A percentile compares a stretch with the other conserved stretches of the same genome.
Conservation (phyloP, 2,888 invertebrate genomes). For the Acanthococcus lagerstroemiae region DNA sequence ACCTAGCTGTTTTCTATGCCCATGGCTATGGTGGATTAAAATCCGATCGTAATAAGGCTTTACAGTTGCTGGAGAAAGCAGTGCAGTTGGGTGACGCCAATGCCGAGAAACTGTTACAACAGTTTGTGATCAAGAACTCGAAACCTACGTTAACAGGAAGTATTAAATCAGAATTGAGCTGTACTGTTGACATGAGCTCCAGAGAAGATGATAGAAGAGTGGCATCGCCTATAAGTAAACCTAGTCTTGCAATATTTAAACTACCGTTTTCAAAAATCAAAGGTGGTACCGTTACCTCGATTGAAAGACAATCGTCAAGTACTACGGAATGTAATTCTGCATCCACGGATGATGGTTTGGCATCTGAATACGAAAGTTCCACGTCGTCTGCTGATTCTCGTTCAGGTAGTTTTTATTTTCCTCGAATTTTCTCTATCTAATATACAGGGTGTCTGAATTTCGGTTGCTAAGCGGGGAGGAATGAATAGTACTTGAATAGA, state of each 20-base stretch:
- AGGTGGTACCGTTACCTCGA: no score
- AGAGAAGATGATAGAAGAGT: neutral
- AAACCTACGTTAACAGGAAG: neutral
- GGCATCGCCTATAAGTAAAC: neutral
- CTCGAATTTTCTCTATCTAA: no score
- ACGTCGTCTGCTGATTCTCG: neutral
- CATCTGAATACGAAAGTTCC: neutral
- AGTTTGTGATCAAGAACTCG: neutral
- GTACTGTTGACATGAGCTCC: no score
- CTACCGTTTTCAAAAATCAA: no score
- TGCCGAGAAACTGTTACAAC: conserved; percentile 47
- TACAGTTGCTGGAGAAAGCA: conserved; percentile 48
- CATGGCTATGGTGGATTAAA: conserved; percentile 53
- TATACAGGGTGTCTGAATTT: no score
- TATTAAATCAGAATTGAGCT: no score
- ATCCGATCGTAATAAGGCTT: conserved; percentile 46
- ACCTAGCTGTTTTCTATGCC: conserved; percentile 57
- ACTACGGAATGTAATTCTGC: neutral
- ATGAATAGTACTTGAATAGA: no score
- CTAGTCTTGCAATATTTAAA: neutral
- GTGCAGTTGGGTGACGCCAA: conserved; percentile 50
- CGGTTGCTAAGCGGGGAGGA: no score
- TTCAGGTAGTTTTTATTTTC: no score
- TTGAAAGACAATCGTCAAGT: no score
- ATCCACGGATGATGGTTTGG: neutral